These are phyloP conservation scores for Enteromius fasciolatus DNA, from an alignment of 2,797 vertebrate genomes.

Conservation along the genomic window DNA sequence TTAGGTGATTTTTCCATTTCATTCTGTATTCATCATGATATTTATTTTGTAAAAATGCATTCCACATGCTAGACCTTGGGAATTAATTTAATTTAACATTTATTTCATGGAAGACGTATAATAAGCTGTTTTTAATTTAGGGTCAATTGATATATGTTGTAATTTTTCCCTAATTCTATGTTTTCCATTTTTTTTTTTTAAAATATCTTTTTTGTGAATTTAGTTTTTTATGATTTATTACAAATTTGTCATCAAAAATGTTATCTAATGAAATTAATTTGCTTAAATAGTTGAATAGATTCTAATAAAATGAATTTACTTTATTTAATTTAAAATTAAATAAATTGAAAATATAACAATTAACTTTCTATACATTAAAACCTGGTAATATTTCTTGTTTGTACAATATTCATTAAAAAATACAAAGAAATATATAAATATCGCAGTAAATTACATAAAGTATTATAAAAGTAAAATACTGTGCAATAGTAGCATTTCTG, in stretches of 20 bases:
- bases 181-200: no score
- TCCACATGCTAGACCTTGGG: neutral
- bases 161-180: neutral
- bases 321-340: neutral
- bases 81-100: neutral
- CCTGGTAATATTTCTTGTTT: no score
- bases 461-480: neutral
- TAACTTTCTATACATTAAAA: no score
- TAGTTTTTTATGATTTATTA: neutral
- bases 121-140: neutral
- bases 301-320: neutral
- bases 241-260: neutral
- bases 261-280: neutral
- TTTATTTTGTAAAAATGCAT: neutral
- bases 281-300: neutral
- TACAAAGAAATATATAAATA: neutral
- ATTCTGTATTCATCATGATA: neutral
- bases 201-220: neutral
- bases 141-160: neutral
- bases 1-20: neutral
- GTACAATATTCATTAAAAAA: neutral
- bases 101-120: neutral
- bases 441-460: neutral
- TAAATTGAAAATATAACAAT: neutral
- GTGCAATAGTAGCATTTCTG: neutral